Evolutionary conservation across 1,140 invertebrate genomes (phyloP).

Genomic region (Holotrichia oblita): DNA sequence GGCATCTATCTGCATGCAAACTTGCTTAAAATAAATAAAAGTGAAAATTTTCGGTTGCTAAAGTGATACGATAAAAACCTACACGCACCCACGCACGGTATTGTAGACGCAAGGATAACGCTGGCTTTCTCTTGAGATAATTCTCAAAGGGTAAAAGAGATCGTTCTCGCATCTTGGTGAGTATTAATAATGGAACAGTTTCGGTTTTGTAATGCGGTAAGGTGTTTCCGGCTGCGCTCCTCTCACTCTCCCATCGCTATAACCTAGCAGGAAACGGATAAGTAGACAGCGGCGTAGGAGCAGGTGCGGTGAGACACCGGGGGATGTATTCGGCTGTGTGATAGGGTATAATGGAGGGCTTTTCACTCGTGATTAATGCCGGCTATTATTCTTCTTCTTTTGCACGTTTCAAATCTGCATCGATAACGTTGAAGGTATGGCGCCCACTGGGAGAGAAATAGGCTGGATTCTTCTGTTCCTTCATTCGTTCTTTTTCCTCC

Average conservation of each 20-base stretch:
- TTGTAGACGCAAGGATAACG: too few relatives aligned
- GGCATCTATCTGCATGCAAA: too few relatives aligned
- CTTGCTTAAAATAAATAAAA: too few relatives aligned
- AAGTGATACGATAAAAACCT: too few relatives aligned
- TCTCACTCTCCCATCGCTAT: neutral
- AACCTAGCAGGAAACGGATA: neutral
- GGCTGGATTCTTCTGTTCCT: neutral
- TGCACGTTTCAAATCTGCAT: conserved; percentile 33
- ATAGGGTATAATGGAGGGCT: conserved; percentile 31
- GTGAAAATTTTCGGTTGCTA: too few relatives aligned
- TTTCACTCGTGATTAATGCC: conserved; percentile 33
- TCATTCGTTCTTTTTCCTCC: neutral
- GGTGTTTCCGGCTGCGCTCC: neutral
- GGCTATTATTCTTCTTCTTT: conserved; percentile 36
- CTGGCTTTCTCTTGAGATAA: conserved; percentile 1
- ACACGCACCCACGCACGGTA: too few relatives aligned
- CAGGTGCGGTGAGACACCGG: neutral
- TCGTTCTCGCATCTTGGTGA: neutral
- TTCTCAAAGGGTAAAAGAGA: conserved; percentile 30
- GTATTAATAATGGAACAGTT: conserved; percentile 42
- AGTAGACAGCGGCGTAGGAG: neutral
- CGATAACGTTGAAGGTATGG: conserved; percentile 17
- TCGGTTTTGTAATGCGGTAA: conserved; percentile 37
- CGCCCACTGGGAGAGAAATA: neutral
- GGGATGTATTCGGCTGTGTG: conserved; percentile 3